phyloP scores from a whole-genome alignment of 2,797 vertebrate species.

The Nasua narica region DNA sequence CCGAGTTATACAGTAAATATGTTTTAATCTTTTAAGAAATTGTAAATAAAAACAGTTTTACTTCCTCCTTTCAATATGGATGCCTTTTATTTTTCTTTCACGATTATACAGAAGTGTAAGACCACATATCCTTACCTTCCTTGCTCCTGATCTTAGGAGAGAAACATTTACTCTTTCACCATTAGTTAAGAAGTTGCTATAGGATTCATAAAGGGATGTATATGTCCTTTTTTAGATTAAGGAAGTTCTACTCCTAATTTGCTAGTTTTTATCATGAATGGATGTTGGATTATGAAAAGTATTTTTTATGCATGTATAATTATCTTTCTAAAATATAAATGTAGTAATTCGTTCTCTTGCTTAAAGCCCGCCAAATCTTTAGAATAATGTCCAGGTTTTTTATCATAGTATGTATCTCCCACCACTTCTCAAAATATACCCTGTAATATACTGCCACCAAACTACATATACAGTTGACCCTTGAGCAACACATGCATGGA shows the following conservation, averaged over 20 bases:
- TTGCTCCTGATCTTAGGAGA: neutral
- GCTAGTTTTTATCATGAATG: neutral
- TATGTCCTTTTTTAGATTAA: neutral
- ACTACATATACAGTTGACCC: neutral
- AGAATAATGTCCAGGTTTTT: neutral
- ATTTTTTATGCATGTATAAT: neutral
- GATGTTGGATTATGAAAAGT: neutral
- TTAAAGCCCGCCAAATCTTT: neutral
- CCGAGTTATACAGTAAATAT: neutral
- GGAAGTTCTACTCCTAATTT: neutral
- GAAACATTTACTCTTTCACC: conserved; percentile 8
- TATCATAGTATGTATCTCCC: neutral
- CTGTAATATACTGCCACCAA: neutral
- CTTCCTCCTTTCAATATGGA: neutral
- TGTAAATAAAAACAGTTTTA: conserved; percentile 28
- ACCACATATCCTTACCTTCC: neutral
- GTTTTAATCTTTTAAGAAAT: neutral
- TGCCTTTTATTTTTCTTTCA: neutral
- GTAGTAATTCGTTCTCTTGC: neutral
- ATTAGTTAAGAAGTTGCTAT: neutral
- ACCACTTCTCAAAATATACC: neutral
- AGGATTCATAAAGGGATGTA: neutral
- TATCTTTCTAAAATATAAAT: neutral
- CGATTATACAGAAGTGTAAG: neutral
- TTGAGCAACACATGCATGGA: neutral